Evolutionary conservation across 2,113 vertebrate species (phyloP).

Genomic region (Struthidea cinerea): DNA sequence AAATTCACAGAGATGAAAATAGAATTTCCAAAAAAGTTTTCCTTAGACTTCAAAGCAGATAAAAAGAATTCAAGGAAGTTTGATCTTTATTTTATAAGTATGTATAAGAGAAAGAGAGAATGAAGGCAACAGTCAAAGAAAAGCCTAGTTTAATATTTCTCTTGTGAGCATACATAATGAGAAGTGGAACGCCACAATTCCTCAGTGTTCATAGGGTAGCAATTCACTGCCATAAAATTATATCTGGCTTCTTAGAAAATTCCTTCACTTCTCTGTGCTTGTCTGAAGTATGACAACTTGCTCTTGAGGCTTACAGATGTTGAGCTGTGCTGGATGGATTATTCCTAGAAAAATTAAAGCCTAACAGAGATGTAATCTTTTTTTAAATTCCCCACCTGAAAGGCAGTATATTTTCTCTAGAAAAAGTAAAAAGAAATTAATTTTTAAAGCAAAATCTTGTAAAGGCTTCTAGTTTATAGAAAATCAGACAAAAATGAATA

Average conservation of each 20-base stretch:
- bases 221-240: conserved; percentile 20
- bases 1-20: conserved; percentile 57
- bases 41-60: conserved; percentile 59
- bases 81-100: conserved; percentile 67
- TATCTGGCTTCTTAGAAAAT: conserved; percentile 22
- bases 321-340: not conserved
- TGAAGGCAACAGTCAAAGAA: conserved; percentile 47
- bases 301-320: not conserved
- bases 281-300: not conserved
- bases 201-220: not conserved
- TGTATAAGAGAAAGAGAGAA: conserved; percentile 36
- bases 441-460: not conserved
- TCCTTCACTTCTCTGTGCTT: not conserved
- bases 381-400: not conserved
- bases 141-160: conserved; percentile 55
- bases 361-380: not conserved
- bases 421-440: not conserved
- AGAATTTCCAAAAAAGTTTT: conserved; percentile 55
- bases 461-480: not conserved
- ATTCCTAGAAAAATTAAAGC: conserved; percentile 6
- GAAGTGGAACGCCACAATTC: not conserved
- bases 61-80: conserved; percentile 49
- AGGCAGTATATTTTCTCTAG: not conserved
- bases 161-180: conserved; percentile 47
- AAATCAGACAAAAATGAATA: not conserved